Percentiles rank a stretch among this genome's conserved stretches.
Evolutionary conservation across 1,140 invertebrate species (phyloP).

Genomic region (Drosophila sp.): DNA sequence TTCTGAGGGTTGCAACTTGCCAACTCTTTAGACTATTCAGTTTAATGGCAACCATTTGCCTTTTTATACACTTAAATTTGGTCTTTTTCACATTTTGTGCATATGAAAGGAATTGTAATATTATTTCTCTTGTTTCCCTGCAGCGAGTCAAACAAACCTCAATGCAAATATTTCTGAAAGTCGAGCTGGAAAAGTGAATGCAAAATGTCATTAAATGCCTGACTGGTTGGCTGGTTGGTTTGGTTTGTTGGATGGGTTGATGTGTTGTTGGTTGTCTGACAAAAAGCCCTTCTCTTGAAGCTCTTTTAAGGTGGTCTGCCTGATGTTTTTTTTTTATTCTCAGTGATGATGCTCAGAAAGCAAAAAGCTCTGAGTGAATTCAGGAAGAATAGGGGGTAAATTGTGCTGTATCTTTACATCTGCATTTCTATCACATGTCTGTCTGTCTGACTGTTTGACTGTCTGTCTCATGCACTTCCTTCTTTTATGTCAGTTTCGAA

Average conservation of each 20-base stretch:
- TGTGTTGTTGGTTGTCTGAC: constrained; percentile 19
- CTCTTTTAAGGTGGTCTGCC: constrained; percentile 5
- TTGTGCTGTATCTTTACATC: constrained; percentile 26
- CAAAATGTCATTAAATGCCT: constrained; percentile 47
- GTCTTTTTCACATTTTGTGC: constrained; percentile 3
- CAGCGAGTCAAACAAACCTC: constrained; percentile 25
- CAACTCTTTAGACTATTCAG: background rate
- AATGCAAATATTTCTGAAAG: constrained; percentile 37
- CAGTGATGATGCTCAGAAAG: background rate
- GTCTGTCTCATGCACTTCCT: constrained; percentile 38
- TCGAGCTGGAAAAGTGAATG: constrained; percentile 33
- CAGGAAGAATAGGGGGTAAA: background rate
- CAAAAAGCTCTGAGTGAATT: constrained; percentile 8
- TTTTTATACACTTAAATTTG: background rate
- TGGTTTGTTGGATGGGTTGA: background rate
- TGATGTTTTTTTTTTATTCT: constrained; percentile 5
- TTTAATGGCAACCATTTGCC: background rate
- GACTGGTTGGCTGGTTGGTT: background rate
- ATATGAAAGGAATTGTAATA: constrained; percentile 36
- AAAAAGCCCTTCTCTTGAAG: constrained; percentile 11
- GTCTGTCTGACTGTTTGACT: constrained; percentile 12
- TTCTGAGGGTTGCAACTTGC: background rate
- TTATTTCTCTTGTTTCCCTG: constrained; percentile 34
- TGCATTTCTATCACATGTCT: constrained; percentile 48
- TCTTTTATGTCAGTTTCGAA: constrained; percentile 76